A percentile compares a stretch with the other conserved stretches of the same genome.
phyloP scores from a whole-genome alignment of 2,113 vertebrate species.

The Carollia perspicillata region DNA sequence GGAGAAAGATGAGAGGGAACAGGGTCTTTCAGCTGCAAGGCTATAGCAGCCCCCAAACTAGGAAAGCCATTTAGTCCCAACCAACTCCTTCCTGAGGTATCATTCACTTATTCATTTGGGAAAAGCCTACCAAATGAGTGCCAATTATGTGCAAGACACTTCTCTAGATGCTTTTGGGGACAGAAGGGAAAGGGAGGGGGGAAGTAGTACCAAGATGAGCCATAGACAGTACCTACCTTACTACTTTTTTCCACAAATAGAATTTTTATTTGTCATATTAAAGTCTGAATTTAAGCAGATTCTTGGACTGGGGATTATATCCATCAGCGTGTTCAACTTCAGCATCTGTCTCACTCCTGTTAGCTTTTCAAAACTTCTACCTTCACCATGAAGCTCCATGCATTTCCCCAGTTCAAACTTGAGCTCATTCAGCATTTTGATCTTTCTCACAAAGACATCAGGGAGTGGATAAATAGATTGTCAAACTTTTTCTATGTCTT shows the following conservation, averaged over 20 bases:
- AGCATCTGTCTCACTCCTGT: not conserved
- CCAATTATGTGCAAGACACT: not conserved
- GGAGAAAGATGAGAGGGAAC: constrained; percentile 47
- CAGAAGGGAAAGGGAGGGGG: not conserved
- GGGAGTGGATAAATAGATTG: not conserved
- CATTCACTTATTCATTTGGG: not conserved
- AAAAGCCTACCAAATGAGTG: not conserved
- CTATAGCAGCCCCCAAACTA: constrained; percentile 25
- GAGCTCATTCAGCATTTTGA: not conserved
- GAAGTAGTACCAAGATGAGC: not conserved
- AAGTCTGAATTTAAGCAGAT: not conserved
- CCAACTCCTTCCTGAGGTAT: not conserved
- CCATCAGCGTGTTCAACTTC: not conserved
- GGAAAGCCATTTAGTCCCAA: not conserved
- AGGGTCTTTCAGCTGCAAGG: not conserved
- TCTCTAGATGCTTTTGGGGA: not conserved
- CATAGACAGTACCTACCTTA: not conserved
- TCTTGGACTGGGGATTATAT: not conserved
- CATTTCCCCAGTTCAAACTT: not conserved
- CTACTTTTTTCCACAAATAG: no score
- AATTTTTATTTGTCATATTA: not conserved
- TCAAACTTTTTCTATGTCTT: not conserved
- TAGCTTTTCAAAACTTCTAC: not conserved
- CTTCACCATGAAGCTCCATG: not conserved
- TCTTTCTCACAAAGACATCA: not conserved